A percentile compares a stretch with the other conserved stretches of the same genome.
These are phyloP conservation scores for Antechinus flavipes DNA, from an alignment of 2,113 vertebrate species.

Conservation along the genomic window DNA sequence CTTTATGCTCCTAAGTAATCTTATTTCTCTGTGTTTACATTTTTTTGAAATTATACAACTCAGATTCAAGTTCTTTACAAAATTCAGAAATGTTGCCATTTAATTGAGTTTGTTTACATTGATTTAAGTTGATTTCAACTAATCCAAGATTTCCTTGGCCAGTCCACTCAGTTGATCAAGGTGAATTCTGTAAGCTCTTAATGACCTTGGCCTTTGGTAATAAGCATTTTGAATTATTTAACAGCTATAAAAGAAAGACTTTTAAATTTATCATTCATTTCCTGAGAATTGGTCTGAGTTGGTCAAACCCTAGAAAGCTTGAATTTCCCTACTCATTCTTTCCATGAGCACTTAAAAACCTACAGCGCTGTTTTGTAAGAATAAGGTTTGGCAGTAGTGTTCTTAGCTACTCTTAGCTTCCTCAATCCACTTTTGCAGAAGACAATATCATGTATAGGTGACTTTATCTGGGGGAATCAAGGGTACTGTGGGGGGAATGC, in stretches of 20 bases:
- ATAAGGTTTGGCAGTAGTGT: conserved; percentile 45
- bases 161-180: conserved; percentile 43
- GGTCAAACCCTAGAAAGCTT: conserved; percentile 54
- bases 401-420: not conserved
- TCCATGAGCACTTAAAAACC: conserved; percentile 1
- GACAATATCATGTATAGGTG: conserved; percentile 49
- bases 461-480: conserved; percentile 8
- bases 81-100: conserved; percentile 46
- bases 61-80: conserved; percentile 44
- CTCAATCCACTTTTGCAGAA: conserved; percentile 31
- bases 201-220: not conserved
- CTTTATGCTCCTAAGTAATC: conserved; percentile 55
- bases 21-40: conserved; percentile 50
- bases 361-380: conserved; percentile 52
- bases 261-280: conserved; percentile 56
- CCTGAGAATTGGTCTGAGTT: conserved; percentile 47
- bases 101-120: conserved; percentile 43
- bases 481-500: not conserved
- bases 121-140: conserved; percentile 4
- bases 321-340: conserved; percentile 46
- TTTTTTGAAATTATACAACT: conserved; percentile 42
- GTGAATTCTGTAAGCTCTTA: not conserved
- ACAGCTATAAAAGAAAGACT: conserved; percentile 55
- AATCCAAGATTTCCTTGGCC: conserved; percentile 59
- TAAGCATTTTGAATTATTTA: conserved; percentile 51